Conservation (phyloP, 2,888 invertebrate genomes). For the Polydrusus tereticollis region DNA sequence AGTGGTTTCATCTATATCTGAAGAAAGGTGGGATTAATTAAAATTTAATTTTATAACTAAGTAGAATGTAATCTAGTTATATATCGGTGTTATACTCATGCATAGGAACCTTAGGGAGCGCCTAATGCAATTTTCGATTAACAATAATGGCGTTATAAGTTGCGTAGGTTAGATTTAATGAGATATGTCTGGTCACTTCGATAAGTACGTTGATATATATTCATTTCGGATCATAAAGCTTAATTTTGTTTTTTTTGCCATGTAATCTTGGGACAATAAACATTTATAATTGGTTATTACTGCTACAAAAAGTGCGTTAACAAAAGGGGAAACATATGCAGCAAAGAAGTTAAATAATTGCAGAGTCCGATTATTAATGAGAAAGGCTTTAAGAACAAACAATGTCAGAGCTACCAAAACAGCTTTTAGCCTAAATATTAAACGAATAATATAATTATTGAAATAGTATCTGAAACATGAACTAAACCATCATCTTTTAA, state of each 20-base stretch:
- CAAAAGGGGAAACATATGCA: background rate
- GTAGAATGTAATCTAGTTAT: constrained; percentile 32
- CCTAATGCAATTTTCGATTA: constrained; percentile 33
- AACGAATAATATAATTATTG: too few relatives aligned
- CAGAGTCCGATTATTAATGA: too few relatives aligned
- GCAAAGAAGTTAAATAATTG: too few relatives aligned
- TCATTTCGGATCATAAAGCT: constrained; percentile 10
- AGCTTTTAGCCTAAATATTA: too few relatives aligned
- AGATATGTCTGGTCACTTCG: constrained; percentile 30
- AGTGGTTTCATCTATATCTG: constrained; percentile 5
- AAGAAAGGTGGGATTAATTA: constrained; percentile 36
- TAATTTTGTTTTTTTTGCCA: constrained; percentile 30
- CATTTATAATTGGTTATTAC: constrained; percentile 20
- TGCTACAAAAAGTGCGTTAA: background rate
- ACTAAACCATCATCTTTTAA: too few relatives aligned
- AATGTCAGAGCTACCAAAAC: too few relatives aligned
- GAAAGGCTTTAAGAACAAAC: too few relatives aligned
- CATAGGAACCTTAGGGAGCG: constrained; percentile 24
- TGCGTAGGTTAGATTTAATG: constrained; percentile 41
- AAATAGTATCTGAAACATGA: too few relatives aligned
- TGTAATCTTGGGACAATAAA: constrained; percentile 24
- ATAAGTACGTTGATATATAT: constrained; percentile 36
- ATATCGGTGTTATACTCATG: constrained; percentile 17
- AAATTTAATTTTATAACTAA: constrained; percentile 22
- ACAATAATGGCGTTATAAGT: constrained; percentile 26